A percentile compares a stretch with the other conserved stretches of the same genome.
These are phyloP conservation scores for Dicyrtomina minuta DNA, from an alignment of 2,888 invertebrate species.

Conservation along the genomic window DNA sequence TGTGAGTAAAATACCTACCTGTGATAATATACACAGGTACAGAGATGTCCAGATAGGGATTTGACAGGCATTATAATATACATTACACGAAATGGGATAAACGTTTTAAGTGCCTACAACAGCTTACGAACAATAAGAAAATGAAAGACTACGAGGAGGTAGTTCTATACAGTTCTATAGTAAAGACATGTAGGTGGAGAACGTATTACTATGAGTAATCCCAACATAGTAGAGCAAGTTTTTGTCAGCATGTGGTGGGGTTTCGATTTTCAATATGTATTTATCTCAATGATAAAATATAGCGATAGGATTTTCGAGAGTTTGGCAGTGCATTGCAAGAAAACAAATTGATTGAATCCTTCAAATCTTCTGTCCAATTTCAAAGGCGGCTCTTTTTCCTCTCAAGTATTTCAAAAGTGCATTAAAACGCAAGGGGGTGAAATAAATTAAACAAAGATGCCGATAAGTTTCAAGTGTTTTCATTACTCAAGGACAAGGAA, in stretches of 20 bases:
- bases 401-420: not conserved
- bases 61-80: no score
- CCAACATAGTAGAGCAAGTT: not conserved
- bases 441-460: slow-evolving; percentile 23
- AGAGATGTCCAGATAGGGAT: no score
- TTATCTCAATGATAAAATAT: not conserved
- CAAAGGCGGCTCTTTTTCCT: not conserved
- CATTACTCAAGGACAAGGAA: slow-evolving; percentile 14
- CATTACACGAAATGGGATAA: no score
- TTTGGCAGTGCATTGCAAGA: not conserved
- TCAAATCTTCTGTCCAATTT: slow-evolving; percentile 7
- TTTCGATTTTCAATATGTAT: no score
- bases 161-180: not conserved
- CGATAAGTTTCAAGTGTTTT: slow-evolving; percentile 17
- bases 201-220: not conserved
- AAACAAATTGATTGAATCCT: slow-evolving; percentile 25
- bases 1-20: no score
- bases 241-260: not conserved
- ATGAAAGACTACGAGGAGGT: not conserved
- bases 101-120: not conserved
- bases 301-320: no score
- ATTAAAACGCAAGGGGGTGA: not conserved
- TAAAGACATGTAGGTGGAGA: not conserved
- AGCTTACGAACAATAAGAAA: no score
- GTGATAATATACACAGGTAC: no score